These are phyloP conservation scores for Antheraea mylitta DNA, from an alignment of 1,140 invertebrate species.

Conservation along the genomic window DNA sequence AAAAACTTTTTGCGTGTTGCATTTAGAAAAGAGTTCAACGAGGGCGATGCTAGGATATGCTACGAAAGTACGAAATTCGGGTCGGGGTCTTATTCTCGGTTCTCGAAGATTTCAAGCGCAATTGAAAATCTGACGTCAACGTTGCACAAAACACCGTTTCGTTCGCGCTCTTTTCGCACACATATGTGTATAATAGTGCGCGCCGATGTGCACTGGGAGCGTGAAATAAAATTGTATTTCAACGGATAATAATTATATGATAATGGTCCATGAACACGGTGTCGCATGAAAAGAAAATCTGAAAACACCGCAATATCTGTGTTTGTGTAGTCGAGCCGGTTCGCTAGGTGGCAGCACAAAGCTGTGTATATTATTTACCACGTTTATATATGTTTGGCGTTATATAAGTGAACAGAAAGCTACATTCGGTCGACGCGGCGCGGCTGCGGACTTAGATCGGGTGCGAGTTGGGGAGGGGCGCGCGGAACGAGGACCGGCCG, in stretches of 20 bases:
- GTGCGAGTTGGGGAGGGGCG: constrained; percentile 25
- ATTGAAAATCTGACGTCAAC: constrained; percentile 1
- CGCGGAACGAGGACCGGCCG: constrained; percentile 25
- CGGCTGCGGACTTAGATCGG: constrained; percentile 25
- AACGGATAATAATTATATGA: constrained; percentile 8
- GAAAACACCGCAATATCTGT: constrained; percentile 55
- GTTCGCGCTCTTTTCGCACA: neutral
- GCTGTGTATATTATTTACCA: constrained; percentile 73
- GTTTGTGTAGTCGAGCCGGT: constrained; percentile 45
- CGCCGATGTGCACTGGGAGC: neutral
- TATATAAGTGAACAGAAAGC: constrained; percentile 79
- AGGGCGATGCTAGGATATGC: constrained; percentile 11
- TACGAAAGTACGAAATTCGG: constrained; percentile 10
- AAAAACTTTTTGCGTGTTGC: neutral
- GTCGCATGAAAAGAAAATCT: constrained; percentile 45
- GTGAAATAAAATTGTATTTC: constrained; percentile 5
- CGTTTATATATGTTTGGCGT: constrained; percentile 70
- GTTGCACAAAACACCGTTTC: neutral
- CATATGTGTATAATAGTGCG: neutral
- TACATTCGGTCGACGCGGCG: constrained; percentile 55
- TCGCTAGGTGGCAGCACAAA: constrained; percentile 76
- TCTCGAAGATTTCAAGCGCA: constrained; percentile 5
- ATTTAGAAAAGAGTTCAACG: constrained; percentile 28
- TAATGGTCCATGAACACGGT: constrained; percentile 16
- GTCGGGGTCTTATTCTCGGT: constrained; percentile 14